Evolutionary conservation across 2,888 invertebrate species (phyloP).

Genomic region (Cheilosia impressa): DNA sequence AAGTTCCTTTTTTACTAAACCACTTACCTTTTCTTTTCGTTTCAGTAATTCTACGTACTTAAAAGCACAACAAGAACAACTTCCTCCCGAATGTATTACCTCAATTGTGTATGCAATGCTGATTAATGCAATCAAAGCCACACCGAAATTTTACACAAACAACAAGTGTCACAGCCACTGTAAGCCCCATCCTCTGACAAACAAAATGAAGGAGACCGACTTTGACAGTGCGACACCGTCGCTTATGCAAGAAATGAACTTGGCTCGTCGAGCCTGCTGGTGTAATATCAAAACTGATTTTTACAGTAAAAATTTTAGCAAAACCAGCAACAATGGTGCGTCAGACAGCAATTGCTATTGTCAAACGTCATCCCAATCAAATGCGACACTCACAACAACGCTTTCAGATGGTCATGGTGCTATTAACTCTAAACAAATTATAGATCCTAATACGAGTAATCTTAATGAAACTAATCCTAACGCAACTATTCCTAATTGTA

Average conservation of each 20-base stretch:
- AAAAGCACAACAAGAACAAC: slow-evolving; percentile 24
- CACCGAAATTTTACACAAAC: slow-evolving; percentile 31
- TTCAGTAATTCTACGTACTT: slow-evolving; percentile 32
- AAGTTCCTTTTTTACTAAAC: not conserved
- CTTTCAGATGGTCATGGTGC: slow-evolving; percentile 80
- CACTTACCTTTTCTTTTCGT: slow-evolving; percentile 5
- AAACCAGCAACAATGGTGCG: slow-evolving; percentile 45
- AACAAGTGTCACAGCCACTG: slow-evolving; percentile 31
- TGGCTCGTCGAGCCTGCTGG: slow-evolving; percentile 89
- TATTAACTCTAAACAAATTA: slow-evolving; percentile 71
- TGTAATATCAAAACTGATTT: slow-evolving; percentile 76
- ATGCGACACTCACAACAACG: slow-evolving; percentile 49
- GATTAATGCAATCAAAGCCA: slow-evolving; percentile 46
- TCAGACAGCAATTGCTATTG: slow-evolving; percentile 46
- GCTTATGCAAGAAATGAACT: slow-evolving; percentile 88
- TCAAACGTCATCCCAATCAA: slow-evolving; percentile 3
- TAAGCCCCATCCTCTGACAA: slow-evolving; percentile 42
- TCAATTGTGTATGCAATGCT: slow-evolving; percentile 48
- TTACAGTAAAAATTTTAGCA: slow-evolving; percentile 26
- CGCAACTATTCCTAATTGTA: slow-evolving; percentile 63
- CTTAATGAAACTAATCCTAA: slow-evolving; percentile 47
- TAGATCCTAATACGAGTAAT: slow-evolving; percentile 54
- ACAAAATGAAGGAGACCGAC: slow-evolving; percentile 76
- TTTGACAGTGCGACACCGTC: slow-evolving; percentile 82
- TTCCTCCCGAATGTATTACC: slow-evolving; percentile 51